These are phyloP conservation scores for Thereva unica DNA, from an alignment of 2,888 invertebrate species.

Conservation along the genomic window DNA sequence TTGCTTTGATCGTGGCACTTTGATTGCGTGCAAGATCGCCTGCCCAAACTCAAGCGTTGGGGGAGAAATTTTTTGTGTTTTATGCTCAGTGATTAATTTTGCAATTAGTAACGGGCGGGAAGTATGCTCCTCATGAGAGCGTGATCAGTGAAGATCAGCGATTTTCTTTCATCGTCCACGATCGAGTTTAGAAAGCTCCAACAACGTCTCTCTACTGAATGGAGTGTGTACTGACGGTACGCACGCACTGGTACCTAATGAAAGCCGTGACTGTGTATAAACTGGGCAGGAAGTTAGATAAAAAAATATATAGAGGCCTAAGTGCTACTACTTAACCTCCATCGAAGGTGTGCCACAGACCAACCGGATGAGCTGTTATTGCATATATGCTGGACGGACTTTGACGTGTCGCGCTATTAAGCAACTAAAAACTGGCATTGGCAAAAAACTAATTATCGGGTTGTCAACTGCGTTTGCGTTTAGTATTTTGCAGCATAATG, in stretches of 20 bases:
- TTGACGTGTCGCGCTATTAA: too few relatives aligned
- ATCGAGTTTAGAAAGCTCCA: slow-evolving; percentile 11
- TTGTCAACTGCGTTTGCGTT: too few relatives aligned
- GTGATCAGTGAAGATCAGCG: not conserved
- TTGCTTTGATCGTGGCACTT: not conserved
- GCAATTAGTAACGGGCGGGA: slow-evolving; percentile 1
- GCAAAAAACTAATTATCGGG: too few relatives aligned
- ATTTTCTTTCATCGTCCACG: not conserved
- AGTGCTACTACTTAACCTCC: too few relatives aligned
- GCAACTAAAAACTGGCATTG: too few relatives aligned
- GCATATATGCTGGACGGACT: too few relatives aligned
- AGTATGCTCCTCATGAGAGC: not conserved
- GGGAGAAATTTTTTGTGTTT: not conserved
- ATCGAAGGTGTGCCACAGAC: too few relatives aligned
- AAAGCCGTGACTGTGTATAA: not conserved
- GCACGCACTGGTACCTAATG: not conserved
- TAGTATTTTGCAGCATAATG: too few relatives aligned
- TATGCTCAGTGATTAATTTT: slow-evolving; percentile 8
- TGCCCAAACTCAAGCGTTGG: not conserved
- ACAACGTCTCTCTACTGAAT: not conserved
- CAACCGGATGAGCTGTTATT: too few relatives aligned
- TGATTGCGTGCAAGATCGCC: not conserved
- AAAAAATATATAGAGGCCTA: too few relatives aligned
- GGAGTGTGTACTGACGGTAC: not conserved
- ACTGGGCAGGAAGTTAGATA: too few relatives aligned